phyloP scores from a whole-genome alignment of 2,113 vertebrate genomes.

The Oostethus manadensis region DNA sequence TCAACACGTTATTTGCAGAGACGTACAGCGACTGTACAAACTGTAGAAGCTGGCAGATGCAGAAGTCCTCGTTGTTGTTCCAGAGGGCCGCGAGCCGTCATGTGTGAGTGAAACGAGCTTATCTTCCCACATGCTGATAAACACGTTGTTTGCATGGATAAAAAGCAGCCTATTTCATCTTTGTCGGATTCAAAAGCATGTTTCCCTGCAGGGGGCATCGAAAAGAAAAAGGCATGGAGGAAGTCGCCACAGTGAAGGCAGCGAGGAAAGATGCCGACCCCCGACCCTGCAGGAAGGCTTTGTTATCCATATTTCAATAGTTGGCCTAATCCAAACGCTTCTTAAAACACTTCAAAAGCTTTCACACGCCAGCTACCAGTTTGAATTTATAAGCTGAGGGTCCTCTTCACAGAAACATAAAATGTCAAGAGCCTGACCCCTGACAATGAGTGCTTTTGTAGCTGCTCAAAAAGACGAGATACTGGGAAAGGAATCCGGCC shows the following conservation, averaged over 20 bases:
- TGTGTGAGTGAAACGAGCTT: conserved; percentile 31
- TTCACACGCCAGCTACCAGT: conserved; percentile 25
- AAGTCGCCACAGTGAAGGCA: conserved; percentile 7
- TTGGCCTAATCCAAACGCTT: conserved; percentile 17
- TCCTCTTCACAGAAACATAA: conserved; percentile 30
- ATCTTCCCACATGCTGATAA: conserved; percentile 44
- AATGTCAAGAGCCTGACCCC: conserved; percentile 30
- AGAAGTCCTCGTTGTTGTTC: conserved; percentile 20
- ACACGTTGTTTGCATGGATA: conserved; percentile 47
- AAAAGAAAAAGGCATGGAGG: neutral
- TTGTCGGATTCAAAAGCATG: conserved; percentile 26
- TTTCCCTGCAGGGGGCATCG: conserved; percentile 17
- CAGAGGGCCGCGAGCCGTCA: conserved; percentile 11
- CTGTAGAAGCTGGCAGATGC: conserved; percentile 37
- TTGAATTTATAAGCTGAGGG: conserved; percentile 48
- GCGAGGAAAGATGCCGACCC: neutral
- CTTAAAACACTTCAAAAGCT: conserved; percentile 29
- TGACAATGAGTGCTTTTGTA: conserved; percentile 56
- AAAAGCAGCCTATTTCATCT: conserved; percentile 34
- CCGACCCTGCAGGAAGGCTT: conserved; percentile 7
- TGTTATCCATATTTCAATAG: conserved; percentile 10
- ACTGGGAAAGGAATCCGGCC: conserved; percentile 16
- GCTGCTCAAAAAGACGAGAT: conserved; percentile 32
- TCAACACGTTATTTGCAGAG: conserved; percentile 33
- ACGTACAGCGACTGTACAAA: conserved; percentile 31